These are phyloP conservation scores for Malaclemys terrapin DNA, from an alignment of 2,113 vertebrate genomes.

Conservation along the genomic window DNA sequence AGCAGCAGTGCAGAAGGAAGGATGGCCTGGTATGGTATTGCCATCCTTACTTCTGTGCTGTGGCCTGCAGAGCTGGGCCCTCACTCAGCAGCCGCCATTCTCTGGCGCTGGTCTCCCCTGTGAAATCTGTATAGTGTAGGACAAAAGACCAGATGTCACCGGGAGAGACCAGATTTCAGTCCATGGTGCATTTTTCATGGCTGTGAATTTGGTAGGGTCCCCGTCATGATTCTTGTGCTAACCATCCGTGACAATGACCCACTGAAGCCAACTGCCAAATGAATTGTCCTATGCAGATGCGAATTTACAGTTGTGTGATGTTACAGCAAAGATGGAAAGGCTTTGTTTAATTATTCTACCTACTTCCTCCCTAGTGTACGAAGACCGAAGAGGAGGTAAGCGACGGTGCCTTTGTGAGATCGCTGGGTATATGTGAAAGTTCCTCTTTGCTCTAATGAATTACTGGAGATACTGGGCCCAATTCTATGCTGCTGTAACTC, in stretches of 20 bases:
- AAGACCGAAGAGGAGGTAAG: conserved; percentile 2
- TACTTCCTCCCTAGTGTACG: background rate
- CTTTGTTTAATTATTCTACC: background rate
- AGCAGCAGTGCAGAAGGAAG: too few relatives aligned
- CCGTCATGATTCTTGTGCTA: background rate
- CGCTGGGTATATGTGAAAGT: fast-evolving
- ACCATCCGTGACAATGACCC: background rate
- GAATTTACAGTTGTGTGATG: background rate
- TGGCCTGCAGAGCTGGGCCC: too few relatives aligned
- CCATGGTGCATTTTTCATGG: too few relatives aligned
- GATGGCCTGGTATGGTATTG: too few relatives aligned
- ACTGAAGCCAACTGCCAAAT: background rate
- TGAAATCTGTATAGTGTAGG: too few relatives aligned
- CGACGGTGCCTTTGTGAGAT: background rate
- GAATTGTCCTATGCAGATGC: conserved; percentile 6
- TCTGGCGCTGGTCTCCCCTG: too few relatives aligned
- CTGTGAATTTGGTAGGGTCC: too few relatives aligned
- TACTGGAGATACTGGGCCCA: background rate
- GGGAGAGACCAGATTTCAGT: too few relatives aligned
- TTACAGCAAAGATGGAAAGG: background rate
- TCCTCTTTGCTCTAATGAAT: fast-evolving
- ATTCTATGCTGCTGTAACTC: fast-evolving
- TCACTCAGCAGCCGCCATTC: too few relatives aligned
- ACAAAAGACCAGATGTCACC: too few relatives aligned
- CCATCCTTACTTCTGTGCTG: too few relatives aligned